Evolutionary conservation across 1,140 invertebrate species (phyloP).

Genomic region (Drosophila leontia): DNA sequence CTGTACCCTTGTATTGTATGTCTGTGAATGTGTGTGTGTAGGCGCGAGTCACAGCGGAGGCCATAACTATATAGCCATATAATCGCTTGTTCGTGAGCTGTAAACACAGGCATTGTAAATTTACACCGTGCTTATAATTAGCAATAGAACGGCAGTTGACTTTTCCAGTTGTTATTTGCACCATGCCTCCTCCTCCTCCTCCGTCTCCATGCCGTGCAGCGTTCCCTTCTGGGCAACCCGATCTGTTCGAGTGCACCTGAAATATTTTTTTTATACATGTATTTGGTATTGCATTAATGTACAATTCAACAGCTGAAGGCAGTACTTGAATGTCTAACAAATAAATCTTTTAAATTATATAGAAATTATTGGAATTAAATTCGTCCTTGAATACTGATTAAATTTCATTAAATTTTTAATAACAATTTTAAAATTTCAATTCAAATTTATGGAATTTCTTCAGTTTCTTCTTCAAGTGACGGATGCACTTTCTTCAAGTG

Average conservation of each 20-base stretch:
- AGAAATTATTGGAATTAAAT: not conserved
- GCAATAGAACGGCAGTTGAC: constrained; percentile 79
- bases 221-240: not conserved
- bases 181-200: not conserved
- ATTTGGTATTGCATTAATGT: too few relatives aligned
- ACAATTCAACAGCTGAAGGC: not conserved
- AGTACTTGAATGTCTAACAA: not conserved
- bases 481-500: constrained; percentile 6
- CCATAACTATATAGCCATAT: constrained; percentile 72
- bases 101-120: constrained; percentile 78
- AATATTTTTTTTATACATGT: not conserved
- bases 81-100: constrained; percentile 78
- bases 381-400: too few relatives aligned
- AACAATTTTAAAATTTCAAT: too few relatives aligned
- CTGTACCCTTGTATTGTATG: not conserved
- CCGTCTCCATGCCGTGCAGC: not conserved
- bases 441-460: not conserved
- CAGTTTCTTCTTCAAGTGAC: not conserved
- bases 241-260: not conserved
- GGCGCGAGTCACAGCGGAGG: constrained; percentile 29
- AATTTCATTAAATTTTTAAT: too few relatives aligned
- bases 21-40: not conserved
- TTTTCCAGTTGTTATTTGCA: constrained; percentile 58
- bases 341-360: not conserved
- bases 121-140: constrained; percentile 79